These are phyloP conservation scores for Vidua chalybeata DNA, from an alignment of 2,113 vertebrate species.

Conservation along the genomic window DNA sequence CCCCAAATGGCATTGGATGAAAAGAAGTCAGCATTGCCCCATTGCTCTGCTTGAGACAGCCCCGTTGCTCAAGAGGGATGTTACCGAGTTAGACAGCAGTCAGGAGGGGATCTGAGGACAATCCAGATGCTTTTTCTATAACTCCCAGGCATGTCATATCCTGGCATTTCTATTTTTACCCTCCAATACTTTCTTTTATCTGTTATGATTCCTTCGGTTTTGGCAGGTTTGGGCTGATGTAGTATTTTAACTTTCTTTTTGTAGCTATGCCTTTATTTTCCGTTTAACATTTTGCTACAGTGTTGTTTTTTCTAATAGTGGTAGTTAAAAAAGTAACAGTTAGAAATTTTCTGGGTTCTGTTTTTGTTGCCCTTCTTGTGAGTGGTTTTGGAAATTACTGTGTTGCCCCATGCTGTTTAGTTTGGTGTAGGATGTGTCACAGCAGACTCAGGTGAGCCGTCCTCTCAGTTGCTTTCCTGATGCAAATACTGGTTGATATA, in stretches of 20 bases:
- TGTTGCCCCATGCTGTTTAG: not conserved
- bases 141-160: constrained; percentile 36
- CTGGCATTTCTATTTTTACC: constrained; percentile 52
- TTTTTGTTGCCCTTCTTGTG: not conserved
- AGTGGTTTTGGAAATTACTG: not conserved
- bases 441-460: not conserved
- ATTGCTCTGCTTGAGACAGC: not conserved
- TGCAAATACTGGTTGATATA: not conserved
- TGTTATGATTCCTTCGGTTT: not conserved
- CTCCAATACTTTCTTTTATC: not conserved
- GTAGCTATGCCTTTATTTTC: not conserved
- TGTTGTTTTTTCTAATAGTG: fast-evolving
- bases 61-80: constrained; percentile 17
- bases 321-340: not conserved
- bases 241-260: not conserved
- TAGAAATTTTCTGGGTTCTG: not conserved
- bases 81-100: not conserved
- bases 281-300: not conserved
- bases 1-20: not conserved
- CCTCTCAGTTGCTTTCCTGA: not conserved
- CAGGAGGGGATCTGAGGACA: constrained; percentile 50
- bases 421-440: not conserved
- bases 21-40: not conserved
- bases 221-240: not conserved
- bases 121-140: constrained; percentile 43